Evolutionary conservation across 2,888 invertebrate genomes (phyloP), one percentile per base, ranked within the genome.

Genomic region (Nemurella pictetii): DNA sequence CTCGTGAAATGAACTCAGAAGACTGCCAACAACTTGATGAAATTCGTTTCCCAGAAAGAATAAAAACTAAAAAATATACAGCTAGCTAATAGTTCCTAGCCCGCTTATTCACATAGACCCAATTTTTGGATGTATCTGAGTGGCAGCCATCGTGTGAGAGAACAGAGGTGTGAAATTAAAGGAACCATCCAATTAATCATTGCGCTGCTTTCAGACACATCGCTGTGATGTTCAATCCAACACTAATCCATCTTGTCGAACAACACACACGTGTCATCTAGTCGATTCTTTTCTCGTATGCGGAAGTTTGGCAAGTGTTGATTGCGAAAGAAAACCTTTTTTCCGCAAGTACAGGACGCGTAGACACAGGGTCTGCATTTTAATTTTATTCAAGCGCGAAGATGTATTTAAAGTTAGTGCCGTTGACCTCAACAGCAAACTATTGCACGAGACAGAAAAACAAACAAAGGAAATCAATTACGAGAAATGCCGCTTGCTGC

Each of bases 391-490:
- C 15, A 55, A 55, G 55, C 55, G 55, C 20, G 55, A 55, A 55
- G 55, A 55, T 55, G 55, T 55, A 55, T 55, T 55, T 55, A 3
- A 55, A 55, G 55, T 55, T 2, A 2, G 20, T 20, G 20, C 15
- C 55, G 20, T 20, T 55, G 55, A 55, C 55, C 55, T 12, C 55
- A 55, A 12, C 55, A n/a, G n/a, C n/a, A n/a, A n/a, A n/a, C 55
- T 20, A 12, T 2, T 55, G 12, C 9, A 12, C 55, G 15, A 55
- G 55, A 55, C 55, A 55, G 55, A 55, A 20, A 15, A 55, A 20
- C 55, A 55, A 55, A 55, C 55, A 55, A 55, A 20, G 55, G 55
- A 55, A 75, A 75, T 75, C 75, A 75, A 75, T 75, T 75, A 75
- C 9, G 2, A 26, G n/a, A 20, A 55, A 55, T 7, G n/a, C 9